These are phyloP conservation scores for Ceyx melanurus DNA, from an alignment of 2,113 vertebrate genomes.

Conservation along the genomic window DNA sequence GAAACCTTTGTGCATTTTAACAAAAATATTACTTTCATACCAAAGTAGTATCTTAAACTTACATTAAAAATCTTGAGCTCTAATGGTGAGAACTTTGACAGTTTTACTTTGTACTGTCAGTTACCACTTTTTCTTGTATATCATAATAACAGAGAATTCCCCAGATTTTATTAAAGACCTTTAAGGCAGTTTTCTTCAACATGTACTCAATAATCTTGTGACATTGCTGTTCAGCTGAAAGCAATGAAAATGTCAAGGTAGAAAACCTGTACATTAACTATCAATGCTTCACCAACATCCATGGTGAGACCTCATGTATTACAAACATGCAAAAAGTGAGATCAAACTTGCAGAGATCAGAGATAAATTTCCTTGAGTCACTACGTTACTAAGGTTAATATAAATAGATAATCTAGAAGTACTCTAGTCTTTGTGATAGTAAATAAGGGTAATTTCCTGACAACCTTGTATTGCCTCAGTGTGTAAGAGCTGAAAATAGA, in stretches of 20 bases:
- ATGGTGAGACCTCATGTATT: not conserved
- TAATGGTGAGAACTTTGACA: conserved; percentile 59
- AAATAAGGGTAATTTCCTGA: not conserved
- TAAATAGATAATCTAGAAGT: not conserved
- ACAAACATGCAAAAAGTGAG: not conserved
- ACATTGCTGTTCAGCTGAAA: conserved; percentile 27
- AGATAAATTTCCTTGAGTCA: not conserved
- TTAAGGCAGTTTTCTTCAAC: conserved; percentile 53
- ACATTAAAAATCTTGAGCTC: conserved; percentile 57
- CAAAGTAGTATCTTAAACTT: conserved; percentile 71
- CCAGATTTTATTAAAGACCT: conserved; percentile 31
- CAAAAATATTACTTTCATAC: conserved; percentile 50
- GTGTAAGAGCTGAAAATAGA: not conserved
- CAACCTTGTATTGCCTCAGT: not conserved
- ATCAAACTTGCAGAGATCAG: not conserved
- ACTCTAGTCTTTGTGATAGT: not conserved
- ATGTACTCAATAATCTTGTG: conserved; percentile 55
- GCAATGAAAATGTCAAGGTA: conserved; percentile 18
- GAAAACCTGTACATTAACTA: not conserved
- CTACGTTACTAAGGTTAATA: not conserved
- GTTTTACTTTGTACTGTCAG: conserved; percentile 55
- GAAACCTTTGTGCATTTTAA: not conserved
- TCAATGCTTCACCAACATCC: not conserved
- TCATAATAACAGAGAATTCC: conserved; percentile 24
- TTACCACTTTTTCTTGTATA: conserved; percentile 19